Conservation (phyloP, 2,888 invertebrate species). For the Trypoxylon attenuatum region DNA sequence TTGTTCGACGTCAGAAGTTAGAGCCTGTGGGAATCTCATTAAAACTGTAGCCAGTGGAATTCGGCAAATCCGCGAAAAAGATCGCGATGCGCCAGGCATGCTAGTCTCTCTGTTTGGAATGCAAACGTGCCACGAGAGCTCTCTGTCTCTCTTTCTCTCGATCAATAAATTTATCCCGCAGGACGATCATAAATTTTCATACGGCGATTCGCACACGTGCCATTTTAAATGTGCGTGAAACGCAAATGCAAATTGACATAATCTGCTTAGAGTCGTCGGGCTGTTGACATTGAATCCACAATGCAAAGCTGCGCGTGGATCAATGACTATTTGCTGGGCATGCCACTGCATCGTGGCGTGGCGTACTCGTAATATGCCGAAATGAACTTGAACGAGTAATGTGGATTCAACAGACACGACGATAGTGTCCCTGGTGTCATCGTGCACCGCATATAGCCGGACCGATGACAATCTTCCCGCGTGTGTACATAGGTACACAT, state of each 20-base stretch:
- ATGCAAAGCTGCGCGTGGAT: background rate
- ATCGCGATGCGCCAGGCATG: no score
- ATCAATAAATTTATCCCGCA: conserved; percentile 11
- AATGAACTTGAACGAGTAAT: conserved; percentile 20
- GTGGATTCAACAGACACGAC: conserved; percentile 18
- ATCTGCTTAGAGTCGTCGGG: conserved; percentile 21
- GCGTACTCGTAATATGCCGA: no score
- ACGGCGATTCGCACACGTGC: conserved; percentile 1
- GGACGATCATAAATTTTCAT: conserved; percentile 13
- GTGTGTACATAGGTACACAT: no score
- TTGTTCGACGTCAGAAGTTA: no score
- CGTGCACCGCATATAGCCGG: background rate
- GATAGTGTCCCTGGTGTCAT: background rate
- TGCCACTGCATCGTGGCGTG: no score
- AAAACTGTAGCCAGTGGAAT: no score
- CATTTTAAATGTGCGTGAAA: conserved; percentile 10
- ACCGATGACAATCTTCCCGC: background rate
- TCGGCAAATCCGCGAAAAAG: no score
- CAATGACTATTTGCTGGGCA: background rate
- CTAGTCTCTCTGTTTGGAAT: no score
- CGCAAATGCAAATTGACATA: conserved; percentile 17
- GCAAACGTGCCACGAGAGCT: conserved; percentile 4
- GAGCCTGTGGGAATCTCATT: no score
- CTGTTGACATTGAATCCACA: conserved; percentile 17
- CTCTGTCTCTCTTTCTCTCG: conserved; percentile 21